Base-by-base conservation (phyloP, 2,113 vertebrate genomes). In the Psittacula cyanocephala region DNA sequence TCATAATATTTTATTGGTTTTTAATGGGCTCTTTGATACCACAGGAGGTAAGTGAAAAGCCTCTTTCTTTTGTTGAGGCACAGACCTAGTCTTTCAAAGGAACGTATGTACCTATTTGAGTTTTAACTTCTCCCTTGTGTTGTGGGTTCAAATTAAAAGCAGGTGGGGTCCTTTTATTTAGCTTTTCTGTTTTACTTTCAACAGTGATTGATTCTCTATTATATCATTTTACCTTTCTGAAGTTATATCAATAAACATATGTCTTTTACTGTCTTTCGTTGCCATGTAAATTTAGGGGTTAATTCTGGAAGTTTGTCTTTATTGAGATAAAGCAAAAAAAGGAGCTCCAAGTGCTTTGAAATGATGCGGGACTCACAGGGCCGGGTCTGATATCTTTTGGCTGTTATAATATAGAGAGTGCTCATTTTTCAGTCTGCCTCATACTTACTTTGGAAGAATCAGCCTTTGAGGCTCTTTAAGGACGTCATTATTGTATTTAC, bases 1-100 rank as follows among this genome's bases (percentile, higher is more conserved):
- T 91, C 63, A 67, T 96, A 84, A 86, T 75, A 78, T 87, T 77
- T 88, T 88, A 86, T 88, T 94, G 50, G 60, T 88, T 91, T 97
- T 97, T 92, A 89, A 97, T 94, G 84, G n/a, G n/a, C 64, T 95
- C 67, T 94, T 93, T 94, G 95, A 94, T 93, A 70, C 93, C 89
- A 72, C 33, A 88, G 75, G 81, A 93, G 81, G 65, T 80, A 95
- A 93, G 75, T 77, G 59, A 89, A 92, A 97, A 89, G 63, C 62
- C 77, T 75, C 62, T 87, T 95, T 89, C 69, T 96, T 96, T 95
- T 93, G 86, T 95, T 92, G 89, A 63, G 52, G 52, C 76, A 62
- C 68, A 59, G 86, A 76, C 46, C 50, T 63, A 64, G 77, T 79
- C 71, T 96, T 93, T 95, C 70, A 95, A 93, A 97, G 93, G 60